A percentile compares a stretch with the other conserved stretches of the same genome.
Evolutionary conservation across 2,797 vertebrate genomes (phyloP).

Genomic region (Acropternis orthonyx): DNA sequence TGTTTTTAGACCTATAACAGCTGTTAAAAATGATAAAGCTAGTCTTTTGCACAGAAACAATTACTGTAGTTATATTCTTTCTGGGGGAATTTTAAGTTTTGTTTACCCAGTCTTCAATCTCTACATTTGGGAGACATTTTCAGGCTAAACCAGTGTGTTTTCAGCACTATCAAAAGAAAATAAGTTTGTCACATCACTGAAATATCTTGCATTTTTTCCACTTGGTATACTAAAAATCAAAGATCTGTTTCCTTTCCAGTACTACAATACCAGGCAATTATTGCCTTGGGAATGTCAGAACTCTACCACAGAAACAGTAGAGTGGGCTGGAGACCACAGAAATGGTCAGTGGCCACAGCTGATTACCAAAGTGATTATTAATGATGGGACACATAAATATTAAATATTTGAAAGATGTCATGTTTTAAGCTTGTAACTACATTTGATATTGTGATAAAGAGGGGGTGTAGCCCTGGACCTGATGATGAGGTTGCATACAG

Average conservation of each 20-base stretch:
- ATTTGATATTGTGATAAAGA: neutral
- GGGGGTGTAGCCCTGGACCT: fast-evolving
- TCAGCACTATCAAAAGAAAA: neutral
- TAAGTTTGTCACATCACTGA: neutral
- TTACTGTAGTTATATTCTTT: neutral
- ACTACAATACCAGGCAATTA: neutral
- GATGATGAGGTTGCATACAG: neutral
- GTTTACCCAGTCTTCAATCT: neutral
- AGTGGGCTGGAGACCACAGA: too few relatives aligned
- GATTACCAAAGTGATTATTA: neutral
- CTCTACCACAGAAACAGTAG: neutral
- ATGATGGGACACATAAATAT: neutral
- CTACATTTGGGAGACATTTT: neutral
- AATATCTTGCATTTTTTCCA: neutral
- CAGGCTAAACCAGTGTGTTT: neutral
- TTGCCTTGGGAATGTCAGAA: neutral
- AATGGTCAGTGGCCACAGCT: neutral
- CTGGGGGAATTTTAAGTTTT: neutral
- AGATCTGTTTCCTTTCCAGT: neutral
- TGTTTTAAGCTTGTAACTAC: neutral
- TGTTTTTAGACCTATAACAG: neutral
- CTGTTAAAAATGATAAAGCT: neutral
- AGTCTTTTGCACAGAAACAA: neutral
- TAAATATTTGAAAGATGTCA: neutral
- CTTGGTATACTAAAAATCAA: neutral